Evolutionary conservation across 2,888 invertebrate genomes (phyloP).

Genomic region (Erannis defoliaria): DNA sequence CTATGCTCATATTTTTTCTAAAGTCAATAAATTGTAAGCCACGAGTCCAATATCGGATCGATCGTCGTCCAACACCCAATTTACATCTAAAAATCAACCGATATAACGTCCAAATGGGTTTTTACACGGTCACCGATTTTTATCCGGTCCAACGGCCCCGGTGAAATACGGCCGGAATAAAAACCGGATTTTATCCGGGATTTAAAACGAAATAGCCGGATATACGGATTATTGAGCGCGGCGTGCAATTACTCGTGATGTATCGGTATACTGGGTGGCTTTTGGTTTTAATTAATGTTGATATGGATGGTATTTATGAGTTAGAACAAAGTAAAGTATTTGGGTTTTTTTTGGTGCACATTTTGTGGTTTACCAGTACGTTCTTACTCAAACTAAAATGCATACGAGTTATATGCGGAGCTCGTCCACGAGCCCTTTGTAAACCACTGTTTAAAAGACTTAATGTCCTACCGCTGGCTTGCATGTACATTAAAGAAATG

Average conservation of each 20-base stretch:
- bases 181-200: slow-evolving; percentile 16
- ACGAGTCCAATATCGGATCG: slow-evolving; percentile 3
- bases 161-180: slow-evolving; percentile 32
- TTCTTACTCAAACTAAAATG: too few species aligned
- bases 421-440: too few species aligned
- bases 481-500: too few species aligned
- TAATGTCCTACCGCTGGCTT: too few species aligned
- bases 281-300: slow-evolving; percentile 23
- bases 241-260: slow-evolving; percentile 32
- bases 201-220: slow-evolving; percentile 30
- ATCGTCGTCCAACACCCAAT: slow-evolving; percentile 24
- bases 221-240: slow-evolving; percentile 26
- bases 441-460: too few species aligned
- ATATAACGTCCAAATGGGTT: slow-evolving; percentile 43
- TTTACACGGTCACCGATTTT: slow-evolving; percentile 47
- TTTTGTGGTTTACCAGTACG: too few species aligned
- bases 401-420: too few species aligned
- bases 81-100: slow-evolving; percentile 42
- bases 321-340: not conserved
- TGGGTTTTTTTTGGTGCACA: too few species aligned
- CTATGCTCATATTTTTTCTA: not conserved
- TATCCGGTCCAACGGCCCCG: slow-evolving; percentile 34
- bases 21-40: not conserved
- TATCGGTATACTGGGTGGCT: slow-evolving; percentile 12
- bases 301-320: not conserved